Evolutionary conservation across 2,113 vertebrate genomes (phyloP), one percentile per base, ranked within the genome.

Genomic region (Collichthys lucidus): DNA sequence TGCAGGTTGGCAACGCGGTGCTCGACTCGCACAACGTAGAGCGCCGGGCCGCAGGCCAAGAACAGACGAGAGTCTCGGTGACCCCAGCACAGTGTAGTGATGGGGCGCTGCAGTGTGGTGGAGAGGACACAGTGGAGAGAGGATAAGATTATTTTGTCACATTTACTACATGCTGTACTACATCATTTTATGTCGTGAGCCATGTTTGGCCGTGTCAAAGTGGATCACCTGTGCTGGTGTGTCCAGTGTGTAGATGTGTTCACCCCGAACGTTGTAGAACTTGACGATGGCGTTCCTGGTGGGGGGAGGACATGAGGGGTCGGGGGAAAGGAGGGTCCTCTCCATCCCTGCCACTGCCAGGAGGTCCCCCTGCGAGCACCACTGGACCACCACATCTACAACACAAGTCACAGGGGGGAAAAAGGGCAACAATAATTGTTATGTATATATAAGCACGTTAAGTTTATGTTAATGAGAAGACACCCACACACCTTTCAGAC

Each of bases 81-180:
- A 75, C 98, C 98, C 98, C 98, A 99, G 91, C 98, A 99, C 81
- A 99, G 96, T 0, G 98, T 97, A 74, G 97, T 97, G 91, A 99
- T 97, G 75, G 97, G 96, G 69, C 97, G 97, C 98, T 99, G 95
- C 19, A 61, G 69, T 26, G 50, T 35, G 46, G 67, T 15, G 20
- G 3, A 74, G 29, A 67, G 85, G 70, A 81, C 3, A 40, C 12
- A 71, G 60, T 62, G 35, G 17, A 69, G 59, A 50, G 19, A 20
- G 22, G 35, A 15, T 4, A 6, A 62, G n/a, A 40, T 15, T 42
- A 31, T 56, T 62, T 63, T 52, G 17, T 63, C 35, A 44, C 52
- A 64, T 40, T 63, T 57, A 56, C 10, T 26, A 19, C 49, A 62
- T 42, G 31, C 40, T 12, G 11, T 50, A 52, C 11, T 31, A 40